A percentile compares a stretch with the other conserved stretches of the same genome.
phyloP scores from a whole-genome alignment of 2,888 invertebrate genomes.

The Protophormia terraenovae region DNA sequence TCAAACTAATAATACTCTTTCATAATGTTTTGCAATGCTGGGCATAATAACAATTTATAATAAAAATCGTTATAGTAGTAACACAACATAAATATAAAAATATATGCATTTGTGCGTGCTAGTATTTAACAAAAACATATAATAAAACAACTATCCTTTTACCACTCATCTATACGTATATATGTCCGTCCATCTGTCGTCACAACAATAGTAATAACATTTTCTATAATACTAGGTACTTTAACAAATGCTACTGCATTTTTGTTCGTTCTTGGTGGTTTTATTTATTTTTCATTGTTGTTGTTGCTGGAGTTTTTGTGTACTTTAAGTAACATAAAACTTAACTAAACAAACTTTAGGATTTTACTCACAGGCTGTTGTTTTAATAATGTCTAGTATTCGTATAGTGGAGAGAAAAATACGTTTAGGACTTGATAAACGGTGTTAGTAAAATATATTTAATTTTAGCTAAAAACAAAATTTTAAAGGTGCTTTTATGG shows the following conservation, averaged over 20 bases:
- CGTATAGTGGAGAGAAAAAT: not conserved
- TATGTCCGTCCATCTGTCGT: constrained; percentile 52
- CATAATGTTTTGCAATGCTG: not conserved
- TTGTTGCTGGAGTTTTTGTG: not conserved
- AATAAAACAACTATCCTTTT: not conserved
- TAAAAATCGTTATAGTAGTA: constrained; percentile 12
- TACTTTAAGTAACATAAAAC: constrained; percentile 37
- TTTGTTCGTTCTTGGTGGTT: constrained; percentile 33
- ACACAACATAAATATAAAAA: constrained; percentile 32
- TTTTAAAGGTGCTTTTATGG: too few species aligned
- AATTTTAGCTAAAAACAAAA: not conserved
- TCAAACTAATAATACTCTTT: not conserved
- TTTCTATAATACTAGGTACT: constrained; percentile 52
- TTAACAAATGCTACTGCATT: constrained; percentile 65
- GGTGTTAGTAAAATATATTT: not conserved
- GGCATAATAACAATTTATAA: constrained; percentile 17
- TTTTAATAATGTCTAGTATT: constrained; percentile 4
- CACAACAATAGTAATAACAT: constrained; percentile 50
- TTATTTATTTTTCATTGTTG: constrained; percentile 6
- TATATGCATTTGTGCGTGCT: constrained; percentile 62
- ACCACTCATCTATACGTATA: not conserved
- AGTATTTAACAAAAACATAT: constrained; percentile 51
- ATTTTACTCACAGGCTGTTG: constrained; percentile 8
- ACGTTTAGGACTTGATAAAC: not conserved
- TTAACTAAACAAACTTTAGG: constrained; percentile 7